Evolutionary conservation across 1,140 invertebrate genomes (phyloP).

Genomic region (Ladona fulva): DNA sequence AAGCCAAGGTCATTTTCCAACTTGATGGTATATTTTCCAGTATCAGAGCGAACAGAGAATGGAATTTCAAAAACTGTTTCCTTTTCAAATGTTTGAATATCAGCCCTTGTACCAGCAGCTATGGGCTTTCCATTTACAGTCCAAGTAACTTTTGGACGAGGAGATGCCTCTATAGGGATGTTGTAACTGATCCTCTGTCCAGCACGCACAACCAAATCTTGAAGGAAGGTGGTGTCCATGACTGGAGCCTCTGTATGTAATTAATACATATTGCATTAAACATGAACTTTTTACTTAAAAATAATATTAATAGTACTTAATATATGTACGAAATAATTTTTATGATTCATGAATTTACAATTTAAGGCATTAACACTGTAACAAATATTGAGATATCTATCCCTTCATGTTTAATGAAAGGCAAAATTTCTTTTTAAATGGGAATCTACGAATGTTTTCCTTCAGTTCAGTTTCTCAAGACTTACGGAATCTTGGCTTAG

Average conservation of each 20-base stretch:
- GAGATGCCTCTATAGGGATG: slow-evolving; percentile 79
- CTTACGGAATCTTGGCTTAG: slow-evolving; percentile 68
- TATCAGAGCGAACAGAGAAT: slow-evolving; percentile 68
- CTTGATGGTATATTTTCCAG: slow-evolving; percentile 74
- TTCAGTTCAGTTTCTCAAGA: slow-evolving; percentile 9
- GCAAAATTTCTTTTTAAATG: no score
- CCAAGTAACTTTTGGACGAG: slow-evolving; percentile 80
- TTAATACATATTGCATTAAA: not conserved
- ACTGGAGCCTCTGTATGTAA: slow-evolving; percentile 57
- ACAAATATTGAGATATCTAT: no score
- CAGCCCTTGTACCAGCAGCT: slow-evolving; percentile 49
- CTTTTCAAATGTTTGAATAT: slow-evolving; percentile 60
- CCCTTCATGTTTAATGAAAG: no score
- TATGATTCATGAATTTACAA: no score
- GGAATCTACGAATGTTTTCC: not conserved
- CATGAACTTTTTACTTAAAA: no score
- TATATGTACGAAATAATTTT: not conserved
- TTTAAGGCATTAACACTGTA: no score
- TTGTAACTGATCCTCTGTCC: slow-evolving; percentile 83
- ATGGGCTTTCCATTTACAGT: slow-evolving; percentile 73
- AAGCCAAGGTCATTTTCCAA: slow-evolving; percentile 76
- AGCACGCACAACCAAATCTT: slow-evolving; percentile 80
- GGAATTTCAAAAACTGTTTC: slow-evolving; percentile 80
- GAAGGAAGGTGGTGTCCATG: slow-evolving; percentile 72
- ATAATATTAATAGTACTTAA: not conserved